Conservation (phyloP, 2,888 invertebrate species). For the Phytoseiulus persimilis region DNA sequence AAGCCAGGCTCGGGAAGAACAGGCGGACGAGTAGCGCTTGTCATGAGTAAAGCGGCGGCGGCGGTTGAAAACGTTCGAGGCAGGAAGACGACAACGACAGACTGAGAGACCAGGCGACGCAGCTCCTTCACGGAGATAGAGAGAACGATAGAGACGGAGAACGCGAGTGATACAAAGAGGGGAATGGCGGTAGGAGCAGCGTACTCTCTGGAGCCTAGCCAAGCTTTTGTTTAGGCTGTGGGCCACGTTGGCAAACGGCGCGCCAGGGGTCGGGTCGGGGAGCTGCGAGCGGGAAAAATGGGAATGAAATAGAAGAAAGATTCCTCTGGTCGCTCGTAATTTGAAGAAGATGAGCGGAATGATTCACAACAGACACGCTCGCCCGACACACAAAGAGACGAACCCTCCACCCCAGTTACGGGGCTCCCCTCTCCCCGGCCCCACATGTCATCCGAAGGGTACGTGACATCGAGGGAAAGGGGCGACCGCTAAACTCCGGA, state of each 20-base stretch:
- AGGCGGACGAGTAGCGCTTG: neutral
- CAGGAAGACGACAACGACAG: neutral
- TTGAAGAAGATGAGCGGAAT: neutral
- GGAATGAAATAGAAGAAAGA: neutral
- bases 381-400: neutral
- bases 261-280: no score
- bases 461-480: no score
- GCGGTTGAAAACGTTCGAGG: neutral
- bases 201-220: slow-evolving; percentile 21
- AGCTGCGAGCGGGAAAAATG: no score
- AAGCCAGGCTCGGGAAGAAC: neutral
- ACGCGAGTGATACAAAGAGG: neutral
- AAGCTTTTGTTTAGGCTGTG: slow-evolving; percentile 30
- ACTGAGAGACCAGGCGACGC: neutral
- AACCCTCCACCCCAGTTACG: neutral
- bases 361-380: slow-evolving; percentile 5
- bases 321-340: neutral
- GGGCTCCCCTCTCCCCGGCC: no score
- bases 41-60: neutral
- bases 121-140: neutral
- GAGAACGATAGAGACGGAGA: neutral
- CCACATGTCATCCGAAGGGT: no score
- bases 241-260: neutral
- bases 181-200: neutral
- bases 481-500: no score